Conservation (phyloP, 2,888 invertebrate genomes). For the Machimus atricapillus region DNA sequence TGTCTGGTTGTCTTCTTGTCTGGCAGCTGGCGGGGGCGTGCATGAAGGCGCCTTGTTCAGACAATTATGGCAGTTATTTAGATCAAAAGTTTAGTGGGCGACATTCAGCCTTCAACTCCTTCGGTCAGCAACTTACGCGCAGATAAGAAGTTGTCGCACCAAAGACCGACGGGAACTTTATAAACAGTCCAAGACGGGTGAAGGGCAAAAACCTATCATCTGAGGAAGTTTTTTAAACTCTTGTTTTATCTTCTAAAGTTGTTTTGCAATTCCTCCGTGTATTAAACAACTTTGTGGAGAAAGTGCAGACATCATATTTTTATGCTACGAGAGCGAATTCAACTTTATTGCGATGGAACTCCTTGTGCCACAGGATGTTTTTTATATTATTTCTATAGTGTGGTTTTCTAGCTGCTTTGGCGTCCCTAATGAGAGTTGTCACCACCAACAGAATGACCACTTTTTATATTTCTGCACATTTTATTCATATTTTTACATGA, state of each 20-base stretch:
- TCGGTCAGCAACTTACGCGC: not conserved
- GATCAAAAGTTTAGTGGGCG: not conserved
- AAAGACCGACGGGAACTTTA: not conserved
- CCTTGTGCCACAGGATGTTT: not conserved
- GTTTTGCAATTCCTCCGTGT: not conserved
- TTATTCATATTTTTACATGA: not conserved
- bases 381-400: not conserved
- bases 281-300: not conserved
- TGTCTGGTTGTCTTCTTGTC: not conserved
- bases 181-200: not conserved
- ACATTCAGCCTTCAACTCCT: not conserved
- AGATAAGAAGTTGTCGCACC: not conserved
- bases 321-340: not conserved
- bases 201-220: not conserved
- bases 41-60: not conserved
- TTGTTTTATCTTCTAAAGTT: not conserved
- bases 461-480: not conserved
- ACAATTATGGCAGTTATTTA: conserved; percentile 1
- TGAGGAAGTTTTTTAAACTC: not conserved
- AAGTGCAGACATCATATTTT: not conserved
- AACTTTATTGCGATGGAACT: not conserved
- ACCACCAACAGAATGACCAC: not conserved
- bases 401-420: not conserved
- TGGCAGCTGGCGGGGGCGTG: not conserved
- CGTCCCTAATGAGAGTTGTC: no score